Conservation (phyloP, 2,797 vertebrate species). For the Falco concolor region DNA sequence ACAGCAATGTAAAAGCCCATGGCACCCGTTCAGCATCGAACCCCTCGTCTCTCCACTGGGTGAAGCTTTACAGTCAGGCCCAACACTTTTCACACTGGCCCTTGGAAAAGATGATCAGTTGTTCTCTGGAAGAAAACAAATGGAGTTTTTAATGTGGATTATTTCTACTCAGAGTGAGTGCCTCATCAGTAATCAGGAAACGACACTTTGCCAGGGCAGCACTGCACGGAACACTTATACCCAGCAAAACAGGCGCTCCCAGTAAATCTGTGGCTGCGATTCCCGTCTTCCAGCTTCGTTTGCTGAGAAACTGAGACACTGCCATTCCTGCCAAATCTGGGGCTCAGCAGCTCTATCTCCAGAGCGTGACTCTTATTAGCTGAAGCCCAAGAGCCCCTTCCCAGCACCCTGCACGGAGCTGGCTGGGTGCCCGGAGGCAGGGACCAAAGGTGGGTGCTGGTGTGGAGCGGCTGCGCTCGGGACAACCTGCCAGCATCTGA, state of each 20-base stretch:
- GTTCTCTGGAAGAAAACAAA: not conserved
- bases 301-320: fast-evolving
- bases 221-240: not conserved
- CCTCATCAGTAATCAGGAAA: not conserved
- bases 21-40: not conserved
- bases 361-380: fast-evolving
- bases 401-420: fast-evolving
- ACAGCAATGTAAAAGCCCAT: fast-evolving
- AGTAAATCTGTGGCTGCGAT: not conserved
- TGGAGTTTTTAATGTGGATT: not conserved
- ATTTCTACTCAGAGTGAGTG: fast-evolving
- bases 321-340: not conserved
- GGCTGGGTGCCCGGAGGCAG: not conserved
- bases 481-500: not conserved
- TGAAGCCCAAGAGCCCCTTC: not conserved
- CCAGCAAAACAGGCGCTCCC: not conserved
- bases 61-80: not conserved
- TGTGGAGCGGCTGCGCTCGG: fast-evolving
- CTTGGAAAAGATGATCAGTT: not conserved
- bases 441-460: not conserved
- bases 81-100: fast-evolving
- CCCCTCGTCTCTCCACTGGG: not conserved
- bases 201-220: not conserved
- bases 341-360: fast-evolving
- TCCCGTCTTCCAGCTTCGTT: not conserved